phyloP scores from a whole-genome alignment of 2,113 vertebrate genomes.

The Myiozetetes cayanensis region DNA sequence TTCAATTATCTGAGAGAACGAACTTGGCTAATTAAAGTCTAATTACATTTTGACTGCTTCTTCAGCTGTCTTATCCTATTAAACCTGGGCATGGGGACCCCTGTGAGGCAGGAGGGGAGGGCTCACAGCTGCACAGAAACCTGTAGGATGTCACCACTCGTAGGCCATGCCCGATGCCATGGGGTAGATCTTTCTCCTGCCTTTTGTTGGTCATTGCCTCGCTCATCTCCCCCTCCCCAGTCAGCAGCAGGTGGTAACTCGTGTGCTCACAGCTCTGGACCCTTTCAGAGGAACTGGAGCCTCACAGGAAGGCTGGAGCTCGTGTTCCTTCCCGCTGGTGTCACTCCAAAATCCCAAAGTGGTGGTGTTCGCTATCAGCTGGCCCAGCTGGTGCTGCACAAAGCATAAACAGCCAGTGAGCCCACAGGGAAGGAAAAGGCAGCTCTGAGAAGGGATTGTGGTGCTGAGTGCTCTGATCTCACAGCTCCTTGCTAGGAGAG shows the following conservation, averaged over 20 bases:
- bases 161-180: neutral
- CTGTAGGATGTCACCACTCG: neutral
- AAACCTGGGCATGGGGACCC: neutral
- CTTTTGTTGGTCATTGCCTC: neutral
- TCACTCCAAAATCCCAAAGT: neutral
- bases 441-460: neutral
- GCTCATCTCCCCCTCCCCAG: neutral
- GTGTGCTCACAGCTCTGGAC: rapidly evolving
- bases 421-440: neutral
- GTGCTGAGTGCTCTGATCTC: neutral
- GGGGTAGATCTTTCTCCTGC: neutral
- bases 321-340: neutral
- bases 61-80: constrained; percentile 35
- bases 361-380: neutral
- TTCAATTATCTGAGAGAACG: constrained; percentile 49
- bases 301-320: neutral
- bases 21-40: constrained; percentile 45
- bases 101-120: neutral
- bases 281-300: neutral
- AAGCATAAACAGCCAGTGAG: neutral
- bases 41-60: constrained; percentile 39
- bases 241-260: neutral
- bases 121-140: neutral
- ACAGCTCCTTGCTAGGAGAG: neutral
- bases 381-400: neutral